Base-by-base conservation (phyloP, 2,888 invertebrate genomes). In the Mesorhabditis belari region DNA sequence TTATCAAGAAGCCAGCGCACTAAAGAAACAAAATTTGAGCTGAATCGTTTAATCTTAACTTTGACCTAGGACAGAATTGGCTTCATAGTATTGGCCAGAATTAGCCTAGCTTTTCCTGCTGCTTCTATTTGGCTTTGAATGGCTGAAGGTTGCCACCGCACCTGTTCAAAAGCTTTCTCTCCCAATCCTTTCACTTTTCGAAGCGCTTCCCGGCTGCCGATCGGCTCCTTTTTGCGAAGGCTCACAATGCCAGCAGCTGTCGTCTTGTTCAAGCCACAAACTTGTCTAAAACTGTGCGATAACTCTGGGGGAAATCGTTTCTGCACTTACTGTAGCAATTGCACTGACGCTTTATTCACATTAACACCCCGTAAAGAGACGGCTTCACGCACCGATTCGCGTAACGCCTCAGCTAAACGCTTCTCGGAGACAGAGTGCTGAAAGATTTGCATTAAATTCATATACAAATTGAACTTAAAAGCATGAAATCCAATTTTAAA, bases 321-420 rank as follows among this genome's bases (percentile, higher is more conserved):
- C 24, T 19, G 25, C 4, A 62, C 80, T 76, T 82, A 89, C 90
- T 88, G 88, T 3, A 94, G 83, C 63, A 93, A 86, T 73, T 88
- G 88, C 58, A 88, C 86, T 21, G 91, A 90, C 0, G 91, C 89
- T 0, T 89, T 90, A 80, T 94, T 94, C 6, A 93, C 82, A 80
- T 94, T 92, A 0, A 92, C 91, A 0, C 94, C 94, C 0, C 92
- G 91, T 82, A 90, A 90, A 82, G 92, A 92, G 21, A 93, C 93
- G 74, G 91, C 90, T 80, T 92, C 92, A 53, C 89, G 88, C 0
- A 94, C 89, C 0, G 90, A 88, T 72, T 88, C 88, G 70, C 89
- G 88, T 21, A 94, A 83, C 0, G 89, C 87, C 3, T 87, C 74
- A 55, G 82, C 78, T 59, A 94, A 82, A 80, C 87, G 86, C 75